These are phyloP conservation scores for Hedychridium roseum DNA, from an alignment of 2,888 invertebrate species.

Conservation along the genomic window DNA sequence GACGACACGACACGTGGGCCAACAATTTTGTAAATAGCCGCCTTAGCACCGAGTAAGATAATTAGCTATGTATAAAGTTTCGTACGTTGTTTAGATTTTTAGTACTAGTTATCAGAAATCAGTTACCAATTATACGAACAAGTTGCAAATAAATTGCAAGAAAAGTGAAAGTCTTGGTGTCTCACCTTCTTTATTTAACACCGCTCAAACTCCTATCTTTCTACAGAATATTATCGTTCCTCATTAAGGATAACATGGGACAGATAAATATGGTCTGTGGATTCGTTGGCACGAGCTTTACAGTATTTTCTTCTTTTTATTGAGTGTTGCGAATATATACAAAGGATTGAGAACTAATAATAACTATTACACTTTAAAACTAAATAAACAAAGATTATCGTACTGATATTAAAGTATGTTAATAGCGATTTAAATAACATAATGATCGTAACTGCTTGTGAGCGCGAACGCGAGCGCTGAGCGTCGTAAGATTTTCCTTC, in stretches of 20 bases:
- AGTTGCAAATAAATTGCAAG: constrained; percentile 53
- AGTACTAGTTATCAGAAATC: constrained; percentile 56
- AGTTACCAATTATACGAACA: constrained; percentile 60
- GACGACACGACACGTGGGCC: constrained; percentile 33
- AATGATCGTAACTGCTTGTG: constrained; percentile 42
- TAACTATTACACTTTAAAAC: constrained; percentile 60
- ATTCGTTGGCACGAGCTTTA: no score
- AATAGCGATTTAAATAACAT: constrained; percentile 62
- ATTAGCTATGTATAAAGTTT: constrained; percentile 58
- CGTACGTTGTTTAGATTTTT: constrained; percentile 59
- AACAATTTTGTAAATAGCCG: constrained; percentile 51
- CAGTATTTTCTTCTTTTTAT: constrained; percentile 49
- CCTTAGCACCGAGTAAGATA: constrained; percentile 42
- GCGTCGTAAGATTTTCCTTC: no score
- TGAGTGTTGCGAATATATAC: constrained; percentile 63
- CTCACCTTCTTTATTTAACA: no score
- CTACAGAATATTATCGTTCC: no score
- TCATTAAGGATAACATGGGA: no score
- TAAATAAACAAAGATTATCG: constrained; percentile 62
- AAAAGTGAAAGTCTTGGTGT: constrained; percentile 36
- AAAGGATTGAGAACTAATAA: constrained; percentile 61
- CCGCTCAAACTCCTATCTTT: no score
- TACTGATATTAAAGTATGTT: constrained; percentile 59
- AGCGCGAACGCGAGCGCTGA: constrained; percentile 3
- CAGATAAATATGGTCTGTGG: no score